A percentile compares a stretch with the other conserved stretches of the same genome.
Evolutionary conservation across 2,797 vertebrate genomes (phyloP).

Genomic region (Hyperoplus lanceolatus): DNA sequence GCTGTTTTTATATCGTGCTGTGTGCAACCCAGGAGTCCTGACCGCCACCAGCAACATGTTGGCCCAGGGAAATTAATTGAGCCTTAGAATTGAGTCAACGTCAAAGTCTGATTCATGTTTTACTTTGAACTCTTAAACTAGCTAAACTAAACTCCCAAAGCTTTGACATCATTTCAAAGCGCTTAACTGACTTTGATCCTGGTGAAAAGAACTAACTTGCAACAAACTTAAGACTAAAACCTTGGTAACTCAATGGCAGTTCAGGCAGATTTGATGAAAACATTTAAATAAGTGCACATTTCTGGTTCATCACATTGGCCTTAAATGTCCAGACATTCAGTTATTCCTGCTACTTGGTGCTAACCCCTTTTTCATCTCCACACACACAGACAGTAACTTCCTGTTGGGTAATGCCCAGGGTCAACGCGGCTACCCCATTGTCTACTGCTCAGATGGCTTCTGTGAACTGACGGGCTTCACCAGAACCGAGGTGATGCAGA

Average conservation of each 20-base stretch:
- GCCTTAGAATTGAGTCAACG: slow-evolving; percentile 37
- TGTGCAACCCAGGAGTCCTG: slow-evolving; percentile 22
- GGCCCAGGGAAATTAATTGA: slow-evolving; percentile 56
- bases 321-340: not conserved
- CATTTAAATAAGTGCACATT: not conserved
- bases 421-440: slow-evolving; percentile 94
- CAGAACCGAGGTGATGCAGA: slow-evolving; percentile 98
- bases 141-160: slow-evolving; percentile 33
- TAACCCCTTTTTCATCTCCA: not conserved
- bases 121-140: slow-evolving; percentile 46
- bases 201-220: slow-evolving; percentile 16
- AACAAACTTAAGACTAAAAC: slow-evolving; percentile 7
- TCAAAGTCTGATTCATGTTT: slow-evolving; percentile 64
- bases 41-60: slow-evolving; percentile 8
- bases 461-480: slow-evolving; percentile 95
- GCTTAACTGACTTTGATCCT: slow-evolving; percentile 53
- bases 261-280: not conserved
- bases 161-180: slow-evolving; percentile 60
- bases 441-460: slow-evolving; percentile 98
- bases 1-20: slow-evolving; percentile 46
- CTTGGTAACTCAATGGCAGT: not conserved
- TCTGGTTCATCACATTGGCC: not conserved
- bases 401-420: slow-evolving; percentile 96
- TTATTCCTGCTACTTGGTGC: not conserved
- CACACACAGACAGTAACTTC: slow-evolving; percentile 95